These are phyloP conservation scores for Nomada flava DNA, from an alignment of 2,888 invertebrate genomes.

Conservation along the genomic window DNA sequence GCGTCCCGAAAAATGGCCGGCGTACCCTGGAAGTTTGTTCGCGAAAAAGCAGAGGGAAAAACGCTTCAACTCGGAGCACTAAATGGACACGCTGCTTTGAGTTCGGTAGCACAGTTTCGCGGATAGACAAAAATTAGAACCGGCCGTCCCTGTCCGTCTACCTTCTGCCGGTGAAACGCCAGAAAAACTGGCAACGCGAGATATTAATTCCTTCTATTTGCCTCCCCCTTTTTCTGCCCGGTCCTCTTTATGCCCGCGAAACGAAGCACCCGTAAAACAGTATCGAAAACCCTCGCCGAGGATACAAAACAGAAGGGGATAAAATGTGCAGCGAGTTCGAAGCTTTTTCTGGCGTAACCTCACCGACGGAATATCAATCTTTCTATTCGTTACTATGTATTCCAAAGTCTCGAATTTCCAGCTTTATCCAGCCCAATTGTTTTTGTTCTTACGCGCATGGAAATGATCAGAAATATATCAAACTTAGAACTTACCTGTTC, in stretches of 20 bases:
- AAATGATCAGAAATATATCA: too few relatives aligned
- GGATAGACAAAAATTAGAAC: constrained; percentile 28
- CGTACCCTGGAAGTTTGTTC: constrained; percentile 17
- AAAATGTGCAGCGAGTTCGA: constrained; percentile 4
- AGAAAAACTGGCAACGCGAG: constrained; percentile 17
- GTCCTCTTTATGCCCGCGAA: not conserved
- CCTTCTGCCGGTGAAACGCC: not conserved
- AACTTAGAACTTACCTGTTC: too few relatives aligned
- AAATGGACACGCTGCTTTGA: constrained; percentile 30
- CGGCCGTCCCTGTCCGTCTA: not conserved
- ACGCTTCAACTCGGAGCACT: constrained; percentile 12
- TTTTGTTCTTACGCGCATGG: not conserved
- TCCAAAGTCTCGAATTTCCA: not conserved
- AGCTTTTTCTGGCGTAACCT: constrained; percentile 4
- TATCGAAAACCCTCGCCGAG: constrained; percentile 8
- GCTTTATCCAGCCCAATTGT: not conserved
- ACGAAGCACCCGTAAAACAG: not conserved
- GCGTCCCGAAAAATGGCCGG: not conserved
- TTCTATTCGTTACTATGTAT: not conserved
- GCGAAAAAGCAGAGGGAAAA: not conserved
- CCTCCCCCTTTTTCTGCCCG: not conserved
- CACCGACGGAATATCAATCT: constrained; percentile 13
- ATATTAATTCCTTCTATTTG: constrained; percentile 37
- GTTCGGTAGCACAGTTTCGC: constrained; percentile 16
- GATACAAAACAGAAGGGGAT: constrained; percentile 22